Base-by-base conservation (phyloP, 35 echinoderm and acorn worm species). In the Anneissia japonica region DNA sequence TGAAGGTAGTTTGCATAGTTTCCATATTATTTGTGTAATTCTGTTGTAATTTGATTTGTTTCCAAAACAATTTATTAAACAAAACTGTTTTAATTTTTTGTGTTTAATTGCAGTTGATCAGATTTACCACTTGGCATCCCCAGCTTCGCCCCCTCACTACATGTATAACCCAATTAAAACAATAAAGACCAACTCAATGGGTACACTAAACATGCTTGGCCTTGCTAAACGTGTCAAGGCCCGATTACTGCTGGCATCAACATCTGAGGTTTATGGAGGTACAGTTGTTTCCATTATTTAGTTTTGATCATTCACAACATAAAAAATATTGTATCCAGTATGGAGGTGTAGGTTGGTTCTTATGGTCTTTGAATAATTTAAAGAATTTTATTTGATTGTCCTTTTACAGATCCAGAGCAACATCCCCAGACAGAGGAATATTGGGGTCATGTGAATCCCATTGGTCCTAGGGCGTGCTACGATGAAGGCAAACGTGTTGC, bases 91-190 rank as follows among this genome's bases (percentile, higher is more conserved):
- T n/a, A 28, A 32, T 74, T 77, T 13, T 30, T 79, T 32, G 38
- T 31, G 75, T 38, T 34, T 90, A 40, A 45, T 81, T 83, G 13
- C 87, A 99, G 96, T 99, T 46, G 96, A 99, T 73, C 91, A 99
- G 46, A 94, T 99, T 21, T 99, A 99, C 23, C 96, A 99, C 35
- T 56, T 99, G 36, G 96, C 96, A 0, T 99, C 92, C 32, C 96
- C 96, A 38, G 96, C 96, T 9, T 99, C 96, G 0, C 96, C 96
- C 28, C 96, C 96, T 34, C 96, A 99, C 78, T 99, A 99, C 89
- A 99, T 99, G 96, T 99, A 99, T 38, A 99, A 99, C 77, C 96
- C 96, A 12, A 99, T 99, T 39, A 99, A 99, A 81, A 99, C 96
- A 6, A 99, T 99, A 77, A 99, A 99, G 46, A 97, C 95, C 0